Percentiles rank a stretch among this genome's conserved stretches.
Evolutionary conservation across 2,888 invertebrate species (phyloP).

Genomic region (Protophormia terraenovae): DNA sequence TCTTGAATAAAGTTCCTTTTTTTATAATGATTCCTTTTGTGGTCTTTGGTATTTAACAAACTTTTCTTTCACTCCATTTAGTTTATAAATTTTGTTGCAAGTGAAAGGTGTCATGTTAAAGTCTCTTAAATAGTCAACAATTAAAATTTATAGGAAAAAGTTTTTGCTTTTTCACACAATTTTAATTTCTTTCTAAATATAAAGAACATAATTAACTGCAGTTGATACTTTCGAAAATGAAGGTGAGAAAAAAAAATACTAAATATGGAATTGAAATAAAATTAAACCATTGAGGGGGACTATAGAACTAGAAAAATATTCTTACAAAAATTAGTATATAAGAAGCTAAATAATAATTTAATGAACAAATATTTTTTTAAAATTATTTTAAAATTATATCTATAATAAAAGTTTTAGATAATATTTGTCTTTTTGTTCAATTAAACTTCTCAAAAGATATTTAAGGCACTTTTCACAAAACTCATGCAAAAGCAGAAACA

Average conservation of each 20-base stretch:
- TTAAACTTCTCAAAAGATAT: no score
- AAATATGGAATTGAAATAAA: no score
- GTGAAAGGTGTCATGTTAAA: conserved; percentile 56
- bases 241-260: background rate
- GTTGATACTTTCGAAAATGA: conserved; percentile 35
- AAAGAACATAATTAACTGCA: conserved; percentile 22
- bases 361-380: no score
- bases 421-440: no score
- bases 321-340: background rate
- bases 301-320: background rate
- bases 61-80: background rate
- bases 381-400: no score
- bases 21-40: no score
- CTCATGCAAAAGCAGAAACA: no score
- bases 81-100: background rate
- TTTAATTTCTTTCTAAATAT: conserved; percentile 25
- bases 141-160: conserved; percentile 17
- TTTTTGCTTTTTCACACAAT: background rate
- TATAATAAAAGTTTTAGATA: no score
- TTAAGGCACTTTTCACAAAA: no score
- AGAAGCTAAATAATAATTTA: background rate
- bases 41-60: no score
- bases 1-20: background rate
- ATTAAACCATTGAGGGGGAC: background rate
- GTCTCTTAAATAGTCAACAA: conserved; percentile 20